phyloP scores from a whole-genome alignment of 2,888 invertebrate genomes.

The Orthosia cruda region DNA sequence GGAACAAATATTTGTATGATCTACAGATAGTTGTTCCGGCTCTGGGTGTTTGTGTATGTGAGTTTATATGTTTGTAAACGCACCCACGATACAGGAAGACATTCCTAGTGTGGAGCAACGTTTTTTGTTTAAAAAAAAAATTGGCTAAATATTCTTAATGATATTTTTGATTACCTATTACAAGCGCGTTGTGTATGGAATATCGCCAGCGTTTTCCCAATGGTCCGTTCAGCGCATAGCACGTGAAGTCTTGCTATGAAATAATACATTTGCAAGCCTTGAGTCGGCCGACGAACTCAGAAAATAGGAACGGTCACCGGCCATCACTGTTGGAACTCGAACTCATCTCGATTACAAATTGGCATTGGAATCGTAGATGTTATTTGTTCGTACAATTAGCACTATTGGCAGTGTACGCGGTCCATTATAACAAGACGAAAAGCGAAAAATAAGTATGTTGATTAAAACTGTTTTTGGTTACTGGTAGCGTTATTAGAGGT shows the following conservation, averaged over 20 bases:
- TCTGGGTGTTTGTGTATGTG: no score
- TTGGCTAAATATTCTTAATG: slow-evolving; percentile 9
- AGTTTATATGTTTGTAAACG: no score
- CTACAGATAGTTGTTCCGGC: no score
- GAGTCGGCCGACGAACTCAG: slow-evolving; percentile 77
- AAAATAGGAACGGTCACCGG: slow-evolving; percentile 72
- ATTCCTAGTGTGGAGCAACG: no score
- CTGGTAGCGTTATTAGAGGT: no score
- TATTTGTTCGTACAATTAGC: slow-evolving; percentile 40
- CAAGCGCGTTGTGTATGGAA: slow-evolving; percentile 38
- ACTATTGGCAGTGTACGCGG: slow-evolving; percentile 19
- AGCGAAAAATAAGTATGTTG: neutral
- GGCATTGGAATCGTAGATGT: slow-evolving; percentile 18
- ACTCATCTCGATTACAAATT: slow-evolving; percentile 61
- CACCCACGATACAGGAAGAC: no score
- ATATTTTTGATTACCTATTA: slow-evolving; percentile 15
- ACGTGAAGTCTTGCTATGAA: slow-evolving; percentile 64
- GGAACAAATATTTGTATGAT: no score
- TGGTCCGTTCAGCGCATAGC: slow-evolving; percentile 50
- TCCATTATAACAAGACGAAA: neutral
- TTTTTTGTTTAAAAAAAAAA: no score
- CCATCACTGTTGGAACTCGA: slow-evolving; percentile 66
- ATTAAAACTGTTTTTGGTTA: slow-evolving; percentile 8
- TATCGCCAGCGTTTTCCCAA: slow-evolving; percentile 55
- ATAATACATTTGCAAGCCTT: slow-evolving; percentile 73